These are phyloP conservation scores for Hemicordylus capensis DNA, from an alignment of 2,113 vertebrate species.

Conservation along the genomic window DNA sequence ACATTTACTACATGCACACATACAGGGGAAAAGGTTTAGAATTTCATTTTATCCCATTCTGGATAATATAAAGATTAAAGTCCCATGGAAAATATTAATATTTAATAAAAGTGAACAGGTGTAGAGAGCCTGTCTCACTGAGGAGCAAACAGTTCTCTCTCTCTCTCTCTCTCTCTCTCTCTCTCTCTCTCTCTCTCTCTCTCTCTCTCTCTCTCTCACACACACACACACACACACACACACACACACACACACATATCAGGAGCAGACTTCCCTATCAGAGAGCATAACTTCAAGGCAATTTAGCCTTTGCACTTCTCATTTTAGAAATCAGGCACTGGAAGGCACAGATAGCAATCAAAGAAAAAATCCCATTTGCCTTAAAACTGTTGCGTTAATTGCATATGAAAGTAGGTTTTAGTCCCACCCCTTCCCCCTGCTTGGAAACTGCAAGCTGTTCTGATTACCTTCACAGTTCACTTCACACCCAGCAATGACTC, in stretches of 20 bases:
- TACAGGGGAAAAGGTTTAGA: neutral
- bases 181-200: neutral
- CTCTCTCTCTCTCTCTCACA: too few species aligned
- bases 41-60: neutral
- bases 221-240: neutral
- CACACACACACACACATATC: neutral
- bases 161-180: neutral
- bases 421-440: neutral
- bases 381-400: slow-evolving; percentile 3
- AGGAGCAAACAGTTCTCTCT: neutral
- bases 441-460: slow-evolving; percentile 4
- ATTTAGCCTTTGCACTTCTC: neutral
- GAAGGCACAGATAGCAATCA: slow-evolving; percentile 10
- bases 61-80: neutral
- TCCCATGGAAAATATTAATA: neutral
- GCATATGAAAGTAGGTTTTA: neutral
- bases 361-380: neutral
- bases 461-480: slow-evolving; percentile 7
- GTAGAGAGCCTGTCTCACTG: neutral
- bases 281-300: slow-evolving; percentile 4
- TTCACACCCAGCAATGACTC: neutral
- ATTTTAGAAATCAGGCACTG: slow-evolving; percentile 14
- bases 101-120: neutral
- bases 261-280: neutral
- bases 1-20: too few species aligned